phyloP scores from a whole-genome alignment of 2,888 invertebrate species.

The Cephus sareptanus region DNA sequence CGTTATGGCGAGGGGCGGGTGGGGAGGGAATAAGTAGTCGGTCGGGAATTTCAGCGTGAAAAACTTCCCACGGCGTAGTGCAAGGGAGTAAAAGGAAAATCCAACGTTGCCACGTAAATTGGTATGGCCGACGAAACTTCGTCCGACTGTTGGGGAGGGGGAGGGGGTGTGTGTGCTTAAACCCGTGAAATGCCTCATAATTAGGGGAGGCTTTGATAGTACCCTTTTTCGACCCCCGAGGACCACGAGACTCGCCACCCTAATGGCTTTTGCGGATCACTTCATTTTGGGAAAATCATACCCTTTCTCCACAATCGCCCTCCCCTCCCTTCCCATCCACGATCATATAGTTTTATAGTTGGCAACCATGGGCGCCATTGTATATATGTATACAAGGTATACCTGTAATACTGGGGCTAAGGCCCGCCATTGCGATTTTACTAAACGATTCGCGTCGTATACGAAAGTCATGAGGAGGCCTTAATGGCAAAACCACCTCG shows the following conservation, averaged over 20 bases:
- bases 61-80: constrained; percentile 4
- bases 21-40: neutral
- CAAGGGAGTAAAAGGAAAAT: constrained; percentile 9
- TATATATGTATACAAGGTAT: neutral
- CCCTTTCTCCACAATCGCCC: too few species aligned
- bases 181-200: neutral
- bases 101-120: constrained; percentile 13
- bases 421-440: neutral
- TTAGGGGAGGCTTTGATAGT: neutral
- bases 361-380: neutral
- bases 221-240: neutral
- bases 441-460: neutral
- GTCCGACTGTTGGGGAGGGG: neutral
- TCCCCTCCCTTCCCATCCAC: too few species aligned
- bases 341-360: too few species aligned
- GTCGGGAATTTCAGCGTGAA: neutral
- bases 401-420: neutral
- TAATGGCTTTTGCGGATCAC: neutral
- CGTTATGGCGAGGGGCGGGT: too few species aligned
- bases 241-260: neutral
- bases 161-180: neutral
- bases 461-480: too few species aligned
- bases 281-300: neutral
- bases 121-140: neutral
- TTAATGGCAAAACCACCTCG: too few species aligned